A percentile compares a stretch with the other conserved stretches of the same genome.
phyloP scores from a whole-genome alignment of 2,888 invertebrate genomes.

The Spatulosminthurus flaviceps region DNA sequence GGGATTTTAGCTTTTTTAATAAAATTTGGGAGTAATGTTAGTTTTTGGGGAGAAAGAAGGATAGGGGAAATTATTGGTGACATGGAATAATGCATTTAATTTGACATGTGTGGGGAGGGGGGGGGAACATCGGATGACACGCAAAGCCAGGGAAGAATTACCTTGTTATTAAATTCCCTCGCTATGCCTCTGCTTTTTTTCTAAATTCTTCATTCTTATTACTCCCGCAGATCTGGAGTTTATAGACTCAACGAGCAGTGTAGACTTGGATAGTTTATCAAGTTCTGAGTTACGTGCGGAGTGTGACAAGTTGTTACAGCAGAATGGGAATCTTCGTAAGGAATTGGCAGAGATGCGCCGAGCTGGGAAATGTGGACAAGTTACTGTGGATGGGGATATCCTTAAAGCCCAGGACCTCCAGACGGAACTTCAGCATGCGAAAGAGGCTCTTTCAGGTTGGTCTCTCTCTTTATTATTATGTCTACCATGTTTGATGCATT shows the following conservation, averaged over 20 bases:
- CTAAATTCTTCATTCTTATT: not conserved
- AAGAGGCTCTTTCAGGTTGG: constrained; percentile 76
- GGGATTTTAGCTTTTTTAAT: too few species aligned
- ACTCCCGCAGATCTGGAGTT: constrained; percentile 31
- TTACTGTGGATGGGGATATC: constrained; percentile 51
- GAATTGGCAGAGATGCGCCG: constrained; percentile 70
- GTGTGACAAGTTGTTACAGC: constrained; percentile 64
- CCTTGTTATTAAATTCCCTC: too few species aligned
- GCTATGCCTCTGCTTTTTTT: too few species aligned
- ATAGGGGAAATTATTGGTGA: too few species aligned
- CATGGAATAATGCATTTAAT: too few species aligned
- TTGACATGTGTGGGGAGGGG: too few species aligned
- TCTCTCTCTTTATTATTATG: not conserved
- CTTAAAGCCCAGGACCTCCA: constrained; percentile 70
- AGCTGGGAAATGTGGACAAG: constrained; percentile 72
- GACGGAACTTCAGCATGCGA: constrained; percentile 79
- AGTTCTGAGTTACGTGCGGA: constrained; percentile 57
- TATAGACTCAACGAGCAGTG: constrained; percentile 44
- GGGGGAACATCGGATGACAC: too few species aligned
- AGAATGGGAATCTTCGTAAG: constrained; percentile 65
- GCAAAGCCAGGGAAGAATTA: too few species aligned
- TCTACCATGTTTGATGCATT: too few species aligned
- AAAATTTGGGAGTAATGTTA: too few species aligned
- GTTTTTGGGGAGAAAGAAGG: too few species aligned
- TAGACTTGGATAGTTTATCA: constrained; percentile 58